These are phyloP conservation scores for Leptoteleia sp. DNA, from an alignment of 1,140 invertebrate species.

Conservation along the genomic window DNA sequence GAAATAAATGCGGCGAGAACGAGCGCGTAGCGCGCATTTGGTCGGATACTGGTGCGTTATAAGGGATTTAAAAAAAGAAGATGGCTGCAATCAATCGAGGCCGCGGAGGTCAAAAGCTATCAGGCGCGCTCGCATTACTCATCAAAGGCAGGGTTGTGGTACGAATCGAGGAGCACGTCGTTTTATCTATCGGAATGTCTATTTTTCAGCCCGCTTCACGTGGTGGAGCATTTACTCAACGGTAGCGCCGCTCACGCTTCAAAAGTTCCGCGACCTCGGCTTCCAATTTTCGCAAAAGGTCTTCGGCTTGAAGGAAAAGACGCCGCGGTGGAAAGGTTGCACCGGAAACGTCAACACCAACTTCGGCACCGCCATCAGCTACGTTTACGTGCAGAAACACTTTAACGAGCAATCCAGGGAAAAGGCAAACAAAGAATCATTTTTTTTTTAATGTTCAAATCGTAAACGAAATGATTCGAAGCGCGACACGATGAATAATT, in stretches of 20 bases:
- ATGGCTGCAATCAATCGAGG: conserved; percentile 65
- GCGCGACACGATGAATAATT: too few species aligned
- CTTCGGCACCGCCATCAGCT: conserved; percentile 89
- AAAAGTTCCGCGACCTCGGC: conserved; percentile 83
- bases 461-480: too few species aligned
- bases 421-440: conserved; percentile 81
- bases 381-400: conserved; percentile 87
- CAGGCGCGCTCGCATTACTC: conserved; percentile 51
- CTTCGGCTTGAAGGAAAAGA: conserved; percentile 84
- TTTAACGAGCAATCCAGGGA: conserved; percentile 86
- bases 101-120: conserved; percentile 69
- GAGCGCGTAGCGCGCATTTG: neutral
- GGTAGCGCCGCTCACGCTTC: conserved; percentile 84
- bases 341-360: conserved; percentile 88
- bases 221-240: conserved; percentile 87
- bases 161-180: conserved; percentile 21
- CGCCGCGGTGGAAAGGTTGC: conserved; percentile 87
- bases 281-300: conserved; percentile 84
- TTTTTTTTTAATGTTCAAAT: too few species aligned
- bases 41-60: conserved; percentile 17
- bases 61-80: conserved; percentile 60
- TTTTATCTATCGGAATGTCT: conserved; percentile 42
- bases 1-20: conserved; percentile 8
- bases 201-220: conserved; percentile 82
- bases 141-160: conserved; percentile 42